Evolutionary conservation across 2,797 vertebrate genomes (phyloP).

Genomic region (Pangasius macronema): DNA sequence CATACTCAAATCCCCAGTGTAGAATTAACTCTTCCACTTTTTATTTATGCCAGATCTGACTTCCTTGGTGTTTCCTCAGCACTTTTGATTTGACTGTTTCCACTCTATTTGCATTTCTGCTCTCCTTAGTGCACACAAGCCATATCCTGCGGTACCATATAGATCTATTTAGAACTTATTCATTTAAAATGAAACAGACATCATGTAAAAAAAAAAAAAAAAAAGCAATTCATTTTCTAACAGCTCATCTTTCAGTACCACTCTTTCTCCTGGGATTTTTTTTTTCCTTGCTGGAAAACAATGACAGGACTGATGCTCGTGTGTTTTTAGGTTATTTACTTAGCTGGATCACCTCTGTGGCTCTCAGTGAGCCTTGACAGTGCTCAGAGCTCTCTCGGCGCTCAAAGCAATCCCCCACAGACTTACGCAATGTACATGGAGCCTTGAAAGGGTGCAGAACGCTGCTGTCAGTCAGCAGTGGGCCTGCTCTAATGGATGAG

Average conservation of each 20-base stretch:
- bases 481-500: conserved; percentile 57
- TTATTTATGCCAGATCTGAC: not conserved
- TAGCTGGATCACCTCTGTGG: conserved; percentile 62
- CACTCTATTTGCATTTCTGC: not conserved
- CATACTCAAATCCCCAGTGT: not conserved
- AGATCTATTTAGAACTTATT: conserved; percentile 11
- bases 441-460: conserved; percentile 58
- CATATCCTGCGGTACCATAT: conserved; percentile 1
- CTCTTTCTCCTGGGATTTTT: conserved; percentile 42
- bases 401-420: conserved; percentile 62
- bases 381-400: conserved; percentile 59
- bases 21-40: not conserved
- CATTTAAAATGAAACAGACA: conserved; percentile 52
- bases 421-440: conserved; percentile 57
- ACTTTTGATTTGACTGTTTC: not conserved
- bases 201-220: conserved; percentile 38
- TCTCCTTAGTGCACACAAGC: not conserved
- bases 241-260: conserved; percentile 41
- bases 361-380: conserved; percentile 62
- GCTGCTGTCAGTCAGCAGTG: conserved; percentile 61
- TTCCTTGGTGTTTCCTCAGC: not conserved
- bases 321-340: conserved; percentile 64
- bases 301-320: conserved; percentile 57
- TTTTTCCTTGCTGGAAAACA: conserved; percentile 46
- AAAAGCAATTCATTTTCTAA: conserved; percentile 43